Evolutionary conservation across 2,888 invertebrate genomes (phyloP).

Genomic region (Limnephilus marmoratus): DNA sequence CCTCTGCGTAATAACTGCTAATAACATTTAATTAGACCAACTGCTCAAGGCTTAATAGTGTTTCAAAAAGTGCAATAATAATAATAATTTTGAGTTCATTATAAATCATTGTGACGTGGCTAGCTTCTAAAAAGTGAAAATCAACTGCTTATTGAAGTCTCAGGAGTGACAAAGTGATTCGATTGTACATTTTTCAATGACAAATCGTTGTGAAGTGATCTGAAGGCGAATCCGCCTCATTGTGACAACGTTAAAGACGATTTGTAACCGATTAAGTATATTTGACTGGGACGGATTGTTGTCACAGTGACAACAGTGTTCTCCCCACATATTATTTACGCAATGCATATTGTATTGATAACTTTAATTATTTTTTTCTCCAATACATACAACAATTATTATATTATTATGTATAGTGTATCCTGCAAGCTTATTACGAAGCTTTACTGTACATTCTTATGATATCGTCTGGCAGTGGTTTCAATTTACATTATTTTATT

Average conservation of each 20-base stretch:
- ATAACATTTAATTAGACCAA: not conserved
- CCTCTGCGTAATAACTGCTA: not conserved
- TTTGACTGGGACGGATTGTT: not conserved
- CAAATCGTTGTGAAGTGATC: not conserved
- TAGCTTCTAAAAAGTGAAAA: not conserved
- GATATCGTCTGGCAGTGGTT: not conserved
- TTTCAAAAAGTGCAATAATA: not conserved
- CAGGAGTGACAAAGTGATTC: not conserved
- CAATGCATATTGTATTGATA: not conserved
- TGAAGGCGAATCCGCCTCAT: not conserved
- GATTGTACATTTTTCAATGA: not conserved
- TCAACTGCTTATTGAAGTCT: not conserved
- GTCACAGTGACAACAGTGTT: not conserved
- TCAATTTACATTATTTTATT: not conserved
- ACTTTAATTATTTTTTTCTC: not conserved
- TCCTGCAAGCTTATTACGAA: not conserved
- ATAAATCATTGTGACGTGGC: not conserved
- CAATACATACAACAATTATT: not conserved
- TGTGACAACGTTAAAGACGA: not conserved
- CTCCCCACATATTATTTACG: not conserved
- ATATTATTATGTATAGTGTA: not conserved
- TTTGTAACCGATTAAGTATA: not conserved
- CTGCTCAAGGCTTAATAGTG: not conserved
- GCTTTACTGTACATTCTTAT: not conserved
- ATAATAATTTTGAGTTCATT: not conserved